A percentile compares a stretch with the other conserved stretches of the same genome.
Evolutionary conservation across 2,113 vertebrate genomes (phyloP).

Genomic region (Promerops cafer): DNA sequence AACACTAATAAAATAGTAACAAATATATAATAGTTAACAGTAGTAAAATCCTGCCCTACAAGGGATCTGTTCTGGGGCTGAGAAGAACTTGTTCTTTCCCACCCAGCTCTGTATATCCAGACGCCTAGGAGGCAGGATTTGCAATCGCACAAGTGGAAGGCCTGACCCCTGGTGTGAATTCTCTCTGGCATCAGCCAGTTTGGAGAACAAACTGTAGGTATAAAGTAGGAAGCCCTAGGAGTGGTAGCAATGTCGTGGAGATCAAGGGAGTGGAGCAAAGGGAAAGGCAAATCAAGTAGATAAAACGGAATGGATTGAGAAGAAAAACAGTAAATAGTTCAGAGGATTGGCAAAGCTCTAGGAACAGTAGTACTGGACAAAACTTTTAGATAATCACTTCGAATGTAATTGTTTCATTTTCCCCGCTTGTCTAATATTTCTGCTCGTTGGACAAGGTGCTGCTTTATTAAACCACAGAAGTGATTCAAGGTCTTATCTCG

Average conservation of each 20-base stretch:
- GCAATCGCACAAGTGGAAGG: neutral
- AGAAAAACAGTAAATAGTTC: neutral
- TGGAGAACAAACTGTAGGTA: neutral
- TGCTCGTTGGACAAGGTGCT: neutral
- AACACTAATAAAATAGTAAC: neutral
- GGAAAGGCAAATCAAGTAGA: neutral
- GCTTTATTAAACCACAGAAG: neutral
- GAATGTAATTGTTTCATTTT: neutral
- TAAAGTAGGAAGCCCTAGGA: neutral
- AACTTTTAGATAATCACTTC: neutral
- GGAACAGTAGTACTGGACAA: neutral
- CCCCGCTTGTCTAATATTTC: neutral
- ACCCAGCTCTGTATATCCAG: neutral
- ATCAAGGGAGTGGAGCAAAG: neutral
- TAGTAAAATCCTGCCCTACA: neutral
- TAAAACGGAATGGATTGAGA: neutral
- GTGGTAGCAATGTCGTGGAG: neutral
- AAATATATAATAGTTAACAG: neutral
- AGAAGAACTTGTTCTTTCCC: neutral
- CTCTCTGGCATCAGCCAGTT: neutral
- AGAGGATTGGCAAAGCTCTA: neutral
- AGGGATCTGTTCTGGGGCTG: neutral
- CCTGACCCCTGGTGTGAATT: neutral
- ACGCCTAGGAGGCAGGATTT: neutral
- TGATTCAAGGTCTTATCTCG: neutral